Percentiles rank a stretch among this genome's conserved stretches.
Conservation (phyloP, 2,113 vertebrate genomes). For the Xiphophorus hellerii region DNA sequence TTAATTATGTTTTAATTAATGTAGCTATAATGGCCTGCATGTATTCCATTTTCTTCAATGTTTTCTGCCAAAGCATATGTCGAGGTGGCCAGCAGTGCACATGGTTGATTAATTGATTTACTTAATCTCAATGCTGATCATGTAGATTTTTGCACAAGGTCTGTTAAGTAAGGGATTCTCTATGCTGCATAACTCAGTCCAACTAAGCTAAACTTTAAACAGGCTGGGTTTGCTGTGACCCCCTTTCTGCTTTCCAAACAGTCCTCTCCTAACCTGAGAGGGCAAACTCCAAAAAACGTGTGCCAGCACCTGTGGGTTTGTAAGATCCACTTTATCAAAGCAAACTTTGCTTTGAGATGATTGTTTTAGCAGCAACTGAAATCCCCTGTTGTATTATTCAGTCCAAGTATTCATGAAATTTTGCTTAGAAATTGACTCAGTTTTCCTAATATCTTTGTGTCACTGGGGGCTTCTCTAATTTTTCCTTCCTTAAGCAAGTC, state of each 20-base stretch:
- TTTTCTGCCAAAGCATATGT: constrained; percentile 17
- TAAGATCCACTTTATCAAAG: constrained; percentile 21
- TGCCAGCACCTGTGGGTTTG: constrained; percentile 5
- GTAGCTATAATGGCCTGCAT: background rate
- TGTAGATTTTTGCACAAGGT: background rate
- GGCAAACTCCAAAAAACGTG: constrained; percentile 61
- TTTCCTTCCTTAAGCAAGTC: background rate
- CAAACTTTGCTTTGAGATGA: constrained; percentile 5
- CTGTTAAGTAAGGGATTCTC: background rate
- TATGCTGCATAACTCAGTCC: constrained; percentile 21
- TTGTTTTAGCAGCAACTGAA: background rate
- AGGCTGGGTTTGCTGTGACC: constrained; percentile 17
- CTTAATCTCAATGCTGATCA: background rate
- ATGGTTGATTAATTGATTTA: constrained; percentile 16
- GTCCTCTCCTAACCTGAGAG: constrained; percentile 30
- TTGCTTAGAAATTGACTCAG: background rate
- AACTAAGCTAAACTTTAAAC: constrained; percentile 54
- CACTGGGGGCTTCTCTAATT: background rate
- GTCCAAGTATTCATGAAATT: background rate
- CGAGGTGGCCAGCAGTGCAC: constrained; percentile 29
- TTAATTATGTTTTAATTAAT: background rate
- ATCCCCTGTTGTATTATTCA: background rate
- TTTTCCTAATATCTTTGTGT: background rate
- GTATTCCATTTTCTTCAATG: background rate
- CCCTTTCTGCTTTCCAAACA: constrained; percentile 36